phyloP scores from a whole-genome alignment of 2,797 vertebrate species.

The Cossypha niveicapilla region DNA sequence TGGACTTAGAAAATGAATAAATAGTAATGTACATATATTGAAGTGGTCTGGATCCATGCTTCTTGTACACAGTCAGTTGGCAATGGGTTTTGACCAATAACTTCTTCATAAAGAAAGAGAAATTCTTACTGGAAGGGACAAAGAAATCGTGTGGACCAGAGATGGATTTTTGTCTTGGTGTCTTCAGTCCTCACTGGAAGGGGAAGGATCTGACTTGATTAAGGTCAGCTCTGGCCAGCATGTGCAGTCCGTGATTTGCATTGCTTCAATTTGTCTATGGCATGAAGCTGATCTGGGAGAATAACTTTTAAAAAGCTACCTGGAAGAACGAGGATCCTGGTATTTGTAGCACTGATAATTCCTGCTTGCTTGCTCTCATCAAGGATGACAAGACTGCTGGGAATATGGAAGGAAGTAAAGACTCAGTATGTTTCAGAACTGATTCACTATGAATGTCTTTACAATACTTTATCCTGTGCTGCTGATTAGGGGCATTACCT shows the following conservation, averaged over 20 bases:
- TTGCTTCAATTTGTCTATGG: neutral
- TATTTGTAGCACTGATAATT: slow-evolving; percentile 3
- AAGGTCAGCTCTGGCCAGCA: neutral
- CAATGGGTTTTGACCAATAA: neutral
- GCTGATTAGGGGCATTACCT: slow-evolving; percentile 53
- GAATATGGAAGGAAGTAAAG: neutral
- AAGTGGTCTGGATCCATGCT: neutral
- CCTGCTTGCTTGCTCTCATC: neutral
- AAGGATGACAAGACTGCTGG: neutral
- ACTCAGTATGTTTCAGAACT: neutral
- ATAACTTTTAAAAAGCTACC: neutral
- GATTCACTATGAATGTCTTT: slow-evolving; percentile 31
- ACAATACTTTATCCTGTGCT: slow-evolving; percentile 18
- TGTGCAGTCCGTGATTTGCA: neutral
- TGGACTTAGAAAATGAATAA: neutral
- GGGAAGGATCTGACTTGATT: neutral
- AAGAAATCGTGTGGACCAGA: neutral
- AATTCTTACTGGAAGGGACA: neutral
- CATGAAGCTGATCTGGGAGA: neutral
- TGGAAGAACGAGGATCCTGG: neutral
- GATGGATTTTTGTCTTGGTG: neutral
- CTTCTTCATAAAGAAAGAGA: neutral
- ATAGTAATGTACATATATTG: neutral
- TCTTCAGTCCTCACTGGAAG: neutral
- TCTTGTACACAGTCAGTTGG: neutral